These are phyloP conservation scores for Drosophila bipectinata DNA, from an alignment of 1,140 invertebrate genomes.

Conservation along the genomic window DNA sequence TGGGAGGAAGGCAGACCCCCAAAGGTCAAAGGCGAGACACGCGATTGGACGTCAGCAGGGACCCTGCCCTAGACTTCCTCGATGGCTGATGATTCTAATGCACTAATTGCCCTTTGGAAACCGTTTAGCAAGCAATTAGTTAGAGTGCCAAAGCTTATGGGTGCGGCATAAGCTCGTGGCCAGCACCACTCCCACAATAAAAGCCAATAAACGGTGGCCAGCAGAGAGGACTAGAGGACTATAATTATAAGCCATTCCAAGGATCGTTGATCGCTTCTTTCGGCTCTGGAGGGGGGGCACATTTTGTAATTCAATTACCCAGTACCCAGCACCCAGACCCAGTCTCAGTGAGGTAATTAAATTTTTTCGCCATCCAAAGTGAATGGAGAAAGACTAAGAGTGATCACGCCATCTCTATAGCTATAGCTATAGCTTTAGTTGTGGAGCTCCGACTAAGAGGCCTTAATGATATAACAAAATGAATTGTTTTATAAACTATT, in stretches of 20 bases:
- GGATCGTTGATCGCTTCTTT: slow-evolving; percentile 30
- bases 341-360: slow-evolving; percentile 51
- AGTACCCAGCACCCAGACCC: neutral
- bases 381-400: slow-evolving; percentile 29
- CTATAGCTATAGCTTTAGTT: slow-evolving; percentile 23
- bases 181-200: slow-evolving; percentile 23
- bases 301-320: slow-evolving; percentile 75
- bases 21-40: slow-evolving; percentile 72
- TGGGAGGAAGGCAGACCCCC: neutral
- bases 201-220: neutral
- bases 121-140: slow-evolving; percentile 74
- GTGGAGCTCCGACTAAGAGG: slow-evolving; percentile 7
- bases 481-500: slow-evolving; percentile 71
- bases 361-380: slow-evolving; percentile 32
- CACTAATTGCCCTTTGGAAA: slow-evolving; percentile 70
- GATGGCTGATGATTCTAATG: slow-evolving; percentile 68
- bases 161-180: slow-evolving; percentile 28
- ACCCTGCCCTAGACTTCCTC: neutral
- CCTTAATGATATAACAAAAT: slow-evolving; percentile 76
- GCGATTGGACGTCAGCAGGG: slow-evolving; percentile 22
- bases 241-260: slow-evolving; percentile 33
- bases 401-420: slow-evolving; percentile 61
- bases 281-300: neutral
- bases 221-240: neutral
- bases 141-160: slow-evolving; percentile 57